Evolutionary conservation across 2,113 vertebrate species (phyloP), one percentile per base, ranked within the genome.

Genomic region (Nothobranchius furzeri): DNA sequence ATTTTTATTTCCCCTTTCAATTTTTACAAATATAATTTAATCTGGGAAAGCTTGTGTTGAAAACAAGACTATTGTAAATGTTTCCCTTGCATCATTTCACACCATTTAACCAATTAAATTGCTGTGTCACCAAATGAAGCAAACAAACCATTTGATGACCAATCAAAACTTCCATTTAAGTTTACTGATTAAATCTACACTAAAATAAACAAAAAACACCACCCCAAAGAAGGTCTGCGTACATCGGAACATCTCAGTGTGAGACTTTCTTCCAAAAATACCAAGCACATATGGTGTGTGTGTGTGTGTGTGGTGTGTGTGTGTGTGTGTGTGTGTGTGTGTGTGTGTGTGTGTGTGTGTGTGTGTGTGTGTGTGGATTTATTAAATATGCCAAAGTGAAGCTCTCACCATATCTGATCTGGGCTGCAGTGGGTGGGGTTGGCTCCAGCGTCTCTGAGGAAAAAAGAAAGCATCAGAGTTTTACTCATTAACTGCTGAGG

Each of bases 341-440:
- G 30, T 30, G 30, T 30, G 30, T 30, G 30, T 30, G 30, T 30
- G 30, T 15, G 36, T 51, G 17, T 58, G 60, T 61, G 50, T 35
- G 14, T 37, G 45, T 14, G 12, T 15, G 10, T 17, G 30, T 30
- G 30, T 30, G 30, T 30, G 1, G 2, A 4, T 30, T 30, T 30
- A 4, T 30, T 1, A 30, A 3, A 30, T 30, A 30, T 3, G 30
- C 9, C 2, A 9, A 50, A 14, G 40, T 43, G 24, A 7, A 45
- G 62, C 24, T 72, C 91, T 89, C 69, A 93, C 92, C 76, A 1
- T 92, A 89, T 91, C 85, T 77, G 71, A 92, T 88, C 76, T 92
- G 91, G 3, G 70, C 85, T 40, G 82, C 7, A 0, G 74, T 90
- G 7, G 68, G 92, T 0, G 85, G 77, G 0, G 75, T 66, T 0